Evolutionary conservation across 92 coral and sea anemone species (phyloP).

Genomic region (Zoanthus sansibaricus): DNA sequence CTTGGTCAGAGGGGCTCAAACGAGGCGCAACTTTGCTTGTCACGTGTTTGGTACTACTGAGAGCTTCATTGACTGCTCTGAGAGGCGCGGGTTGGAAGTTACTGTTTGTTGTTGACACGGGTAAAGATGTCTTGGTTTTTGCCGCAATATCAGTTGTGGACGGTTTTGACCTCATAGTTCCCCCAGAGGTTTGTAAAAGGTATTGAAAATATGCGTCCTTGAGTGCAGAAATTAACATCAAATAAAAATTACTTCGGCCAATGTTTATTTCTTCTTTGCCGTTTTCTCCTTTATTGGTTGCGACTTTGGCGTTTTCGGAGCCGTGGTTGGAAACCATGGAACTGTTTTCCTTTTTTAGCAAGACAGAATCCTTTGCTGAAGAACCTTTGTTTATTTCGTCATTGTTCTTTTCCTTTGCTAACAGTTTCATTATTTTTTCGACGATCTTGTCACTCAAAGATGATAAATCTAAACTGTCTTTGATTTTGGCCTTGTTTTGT

Average conservation of each 20-base stretch:
- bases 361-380: not conserved
- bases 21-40: not conserved
- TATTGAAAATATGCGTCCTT: slow-evolving; percentile 14
- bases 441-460: not conserved
- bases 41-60: not conserved
- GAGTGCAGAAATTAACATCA: slow-evolving; percentile 37
- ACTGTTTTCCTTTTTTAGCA: not conserved
- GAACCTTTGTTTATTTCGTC: not conserved
- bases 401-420: not conserved
- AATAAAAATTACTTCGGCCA: slow-evolving; percentile 20
- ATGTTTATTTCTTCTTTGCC: slow-evolving; percentile 25
- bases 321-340: not conserved
- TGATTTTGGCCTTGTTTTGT: not conserved
- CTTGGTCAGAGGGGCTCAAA: not conserved
- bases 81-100: not conserved
- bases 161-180: not conserved
- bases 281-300: not conserved
- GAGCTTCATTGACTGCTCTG: not conserved
- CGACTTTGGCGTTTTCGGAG: not conserved
- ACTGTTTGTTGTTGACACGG: not conserved
- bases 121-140: slow-evolving; percentile 2
- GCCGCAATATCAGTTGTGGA: not conserved
- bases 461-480: not conserved
- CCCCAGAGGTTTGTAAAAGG: not conserved
- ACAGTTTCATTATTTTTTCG: not conserved